These are phyloP conservation scores for Melipona bicolor DNA, from an alignment of 2,888 invertebrate genomes.

Conservation along the genomic window DNA sequence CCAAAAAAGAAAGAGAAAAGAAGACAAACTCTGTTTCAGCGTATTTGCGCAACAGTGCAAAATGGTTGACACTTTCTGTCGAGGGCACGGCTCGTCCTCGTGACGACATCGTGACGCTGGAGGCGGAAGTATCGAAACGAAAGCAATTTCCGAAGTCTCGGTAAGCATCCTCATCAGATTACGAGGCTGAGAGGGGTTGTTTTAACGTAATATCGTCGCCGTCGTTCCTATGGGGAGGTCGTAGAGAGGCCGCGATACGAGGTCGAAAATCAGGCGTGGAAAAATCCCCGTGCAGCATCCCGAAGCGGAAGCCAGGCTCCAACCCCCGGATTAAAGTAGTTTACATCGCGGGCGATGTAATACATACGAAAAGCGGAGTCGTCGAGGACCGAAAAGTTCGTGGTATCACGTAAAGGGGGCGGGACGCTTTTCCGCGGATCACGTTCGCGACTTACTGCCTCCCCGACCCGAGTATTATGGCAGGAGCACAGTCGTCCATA, in stretches of 20 bases:
- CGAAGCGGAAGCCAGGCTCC: slow-evolving; percentile 23
- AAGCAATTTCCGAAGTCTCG: slow-evolving; percentile 39
- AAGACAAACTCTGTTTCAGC: too few relatives aligned
- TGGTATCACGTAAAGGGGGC: slow-evolving; percentile 57
- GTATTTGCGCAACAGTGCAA: too few relatives aligned
- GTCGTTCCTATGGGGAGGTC: slow-evolving; percentile 20
- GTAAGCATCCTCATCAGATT: slow-evolving; percentile 44
- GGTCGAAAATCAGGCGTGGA: slow-evolving; percentile 42
- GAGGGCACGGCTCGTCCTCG: too few relatives aligned
- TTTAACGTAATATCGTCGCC: slow-evolving; percentile 52
- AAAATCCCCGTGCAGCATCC: slow-evolving; percentile 43
- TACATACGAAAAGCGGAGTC: slow-evolving; percentile 63
- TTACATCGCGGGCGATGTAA: slow-evolving; percentile 64
- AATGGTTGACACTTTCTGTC: too few relatives aligned
- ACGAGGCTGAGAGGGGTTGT: slow-evolving; percentile 40
- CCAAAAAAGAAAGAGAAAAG: too few relatives aligned
- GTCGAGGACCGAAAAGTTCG: slow-evolving; percentile 61
- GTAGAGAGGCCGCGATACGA: slow-evolving; percentile 32
- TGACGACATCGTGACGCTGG: background rate
- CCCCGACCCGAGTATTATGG: slow-evolving; percentile 56
- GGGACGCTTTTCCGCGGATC: slow-evolving; percentile 65
- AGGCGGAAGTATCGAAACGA: slow-evolving; percentile 27
- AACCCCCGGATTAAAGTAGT: slow-evolving; percentile 63
- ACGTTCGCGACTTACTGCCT: slow-evolving; percentile 71
- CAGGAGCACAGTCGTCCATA: slow-evolving; percentile 39